These are phyloP conservation scores for Parnassius mnemosyne DNA, from an alignment of 2,888 invertebrate species.

Conservation along the genomic window DNA sequence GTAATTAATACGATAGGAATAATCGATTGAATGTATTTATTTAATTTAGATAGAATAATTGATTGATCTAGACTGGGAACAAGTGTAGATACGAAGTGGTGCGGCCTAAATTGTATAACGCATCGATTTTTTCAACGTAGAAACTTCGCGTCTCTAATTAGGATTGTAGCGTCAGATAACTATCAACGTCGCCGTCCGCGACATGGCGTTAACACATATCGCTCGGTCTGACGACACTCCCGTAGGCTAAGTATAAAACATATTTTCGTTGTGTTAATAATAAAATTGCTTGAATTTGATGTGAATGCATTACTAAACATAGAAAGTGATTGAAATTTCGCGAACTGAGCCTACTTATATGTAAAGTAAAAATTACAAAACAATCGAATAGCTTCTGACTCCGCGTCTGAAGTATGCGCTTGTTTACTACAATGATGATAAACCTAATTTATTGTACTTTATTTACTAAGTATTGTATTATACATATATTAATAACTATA, in stretches of 20 bases:
- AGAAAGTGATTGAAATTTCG: constrained; percentile 45
- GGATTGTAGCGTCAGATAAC: constrained; percentile 23
- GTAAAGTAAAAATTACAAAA: constrained; percentile 32
- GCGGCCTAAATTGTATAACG: constrained; percentile 65
- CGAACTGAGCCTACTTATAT: constrained; percentile 47
- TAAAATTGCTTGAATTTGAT: constrained; percentile 38
- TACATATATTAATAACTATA: constrained; percentile 59
- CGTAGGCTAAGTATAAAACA: constrained; percentile 44
- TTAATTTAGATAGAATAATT: constrained; percentile 73
- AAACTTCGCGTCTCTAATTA: constrained; percentile 25
- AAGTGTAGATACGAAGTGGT: constrained; percentile 64
- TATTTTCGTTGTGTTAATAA: constrained; percentile 36
- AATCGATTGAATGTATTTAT: constrained; percentile 74
- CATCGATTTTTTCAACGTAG: constrained; percentile 39
- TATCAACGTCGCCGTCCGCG: constrained; percentile 40
- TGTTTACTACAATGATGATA: constrained; percentile 34
- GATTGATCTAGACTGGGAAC: constrained; percentile 75
- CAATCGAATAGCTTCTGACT: background rate
- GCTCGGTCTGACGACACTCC: constrained; percentile 50
- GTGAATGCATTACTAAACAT: constrained; percentile 42
- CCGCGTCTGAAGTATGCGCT: constrained; percentile 15
- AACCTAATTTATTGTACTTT: constrained; percentile 50
- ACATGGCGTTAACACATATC: constrained; percentile 62
- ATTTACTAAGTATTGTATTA: constrained; percentile 52
- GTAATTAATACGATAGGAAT: constrained; percentile 65